A percentile compares a stretch with the other conserved stretches of the same genome.
These are phyloP conservation scores for Hyles lineata DNA, from an alignment of 2,888 invertebrate genomes.

Conservation along the genomic window DNA sequence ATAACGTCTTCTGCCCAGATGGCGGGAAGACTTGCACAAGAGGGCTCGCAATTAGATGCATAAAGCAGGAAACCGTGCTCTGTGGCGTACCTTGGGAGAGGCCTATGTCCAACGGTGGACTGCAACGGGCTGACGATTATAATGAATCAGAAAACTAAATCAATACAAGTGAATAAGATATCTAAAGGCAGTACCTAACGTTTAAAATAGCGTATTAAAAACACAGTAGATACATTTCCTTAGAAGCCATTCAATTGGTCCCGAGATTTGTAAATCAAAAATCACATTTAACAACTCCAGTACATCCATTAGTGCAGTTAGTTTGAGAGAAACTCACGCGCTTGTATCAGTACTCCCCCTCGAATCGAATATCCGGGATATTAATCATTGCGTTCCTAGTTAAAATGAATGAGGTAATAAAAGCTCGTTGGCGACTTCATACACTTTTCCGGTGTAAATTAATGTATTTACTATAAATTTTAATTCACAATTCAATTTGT, in stretches of 20 bases:
- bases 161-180: too few species aligned
- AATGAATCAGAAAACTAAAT: too few species aligned
- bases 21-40: too few species aligned
- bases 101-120: too few species aligned
- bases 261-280: background rate
- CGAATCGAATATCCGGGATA: conserved; percentile 76
- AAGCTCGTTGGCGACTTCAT: conserved; percentile 64
- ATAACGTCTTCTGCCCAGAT: too few species aligned
- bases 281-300: conserved; percentile 22
- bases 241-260: background rate
- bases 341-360: conserved; percentile 52
- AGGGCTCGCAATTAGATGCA: too few species aligned
- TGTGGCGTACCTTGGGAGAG: too few species aligned
- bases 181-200: too few species aligned
- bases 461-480: conserved; percentile 69
- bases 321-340: conserved; percentile 26
- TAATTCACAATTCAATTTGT: conserved; percentile 48
- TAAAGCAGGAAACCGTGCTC: too few species aligned
- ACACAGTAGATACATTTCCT: background rate
- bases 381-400: conserved; percentile 77
- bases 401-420: conserved; percentile 77
- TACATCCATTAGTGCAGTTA: conserved; percentile 32
- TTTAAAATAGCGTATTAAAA: background rate
- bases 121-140: too few species aligned
- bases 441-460: conserved; percentile 75